Conservation (phyloP, 35 echinoderm and acorn worm species). For the Apostichopus parvimensis region DNA sequence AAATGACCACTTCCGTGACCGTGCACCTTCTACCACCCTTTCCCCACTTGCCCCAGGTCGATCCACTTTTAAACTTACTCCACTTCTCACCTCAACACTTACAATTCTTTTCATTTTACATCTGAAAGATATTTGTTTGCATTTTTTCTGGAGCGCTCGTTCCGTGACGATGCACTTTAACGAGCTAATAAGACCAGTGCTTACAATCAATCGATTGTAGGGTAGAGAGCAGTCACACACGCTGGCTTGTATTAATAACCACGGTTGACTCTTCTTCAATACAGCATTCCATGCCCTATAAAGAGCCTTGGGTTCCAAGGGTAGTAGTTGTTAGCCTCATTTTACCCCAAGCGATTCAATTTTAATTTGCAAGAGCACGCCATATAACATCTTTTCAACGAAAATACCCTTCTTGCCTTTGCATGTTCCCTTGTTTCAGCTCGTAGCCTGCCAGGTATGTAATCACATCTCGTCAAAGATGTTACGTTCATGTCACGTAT, state of each 20-base stretch:
- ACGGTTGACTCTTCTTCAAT: not conserved
- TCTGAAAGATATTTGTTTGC: not conserved
- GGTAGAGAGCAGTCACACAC: not conserved
- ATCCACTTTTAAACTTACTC: not conserved
- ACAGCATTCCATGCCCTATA: not conserved
- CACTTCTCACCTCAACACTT: not conserved
- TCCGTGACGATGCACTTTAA: not conserved
- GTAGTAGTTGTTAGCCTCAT: conserved; percentile 33
- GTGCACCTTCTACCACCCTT: not conserved
- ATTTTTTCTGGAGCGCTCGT: not conserved
- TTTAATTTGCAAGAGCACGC: conserved; percentile 34
- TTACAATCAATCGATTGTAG: not conserved
- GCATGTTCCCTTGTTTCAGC: not conserved
- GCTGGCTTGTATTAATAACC: not conserved
- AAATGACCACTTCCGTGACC: not conserved
- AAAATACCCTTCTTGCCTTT: too few relatives aligned
- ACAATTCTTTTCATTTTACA: not conserved
- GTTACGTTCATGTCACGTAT: not conserved
- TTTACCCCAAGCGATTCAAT: conserved; percentile 27
- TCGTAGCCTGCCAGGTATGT: conserved; percentile 1
- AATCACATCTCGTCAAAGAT: not conserved
- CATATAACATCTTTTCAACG: not conserved
- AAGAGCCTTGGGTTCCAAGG: conserved; percentile 1
- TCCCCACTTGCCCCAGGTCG: not conserved
- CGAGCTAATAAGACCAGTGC: not conserved